Percentiles rank a stretch among this genome's conserved stretches.
phyloP scores from a whole-genome alignment of 2,113 vertebrate species.

The Dolichotis patagonum region DNA sequence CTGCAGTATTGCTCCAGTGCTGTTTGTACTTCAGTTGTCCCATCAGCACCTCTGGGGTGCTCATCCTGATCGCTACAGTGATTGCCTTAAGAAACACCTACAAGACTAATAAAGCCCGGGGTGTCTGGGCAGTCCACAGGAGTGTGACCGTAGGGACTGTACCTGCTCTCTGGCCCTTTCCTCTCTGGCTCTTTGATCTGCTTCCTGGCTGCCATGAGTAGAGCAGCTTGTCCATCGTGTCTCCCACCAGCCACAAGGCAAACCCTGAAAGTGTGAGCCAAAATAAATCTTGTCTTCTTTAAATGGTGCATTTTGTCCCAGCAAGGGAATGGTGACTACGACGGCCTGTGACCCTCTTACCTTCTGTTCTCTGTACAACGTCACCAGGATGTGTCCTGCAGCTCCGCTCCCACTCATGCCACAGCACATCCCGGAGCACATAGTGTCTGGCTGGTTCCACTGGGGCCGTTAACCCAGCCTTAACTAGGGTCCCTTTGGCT shows the following conservation, averaged over 20 bases:
- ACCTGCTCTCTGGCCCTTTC: background rate
- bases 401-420: background rate
- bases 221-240: background rate
- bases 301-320: background rate
- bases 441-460: background rate
- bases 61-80: background rate
- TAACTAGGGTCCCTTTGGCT: background rate
- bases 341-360: background rate
- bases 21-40: background rate
- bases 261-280: background rate
- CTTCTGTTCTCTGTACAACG: background rate
- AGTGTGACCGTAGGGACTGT: background rate
- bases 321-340: background rate
- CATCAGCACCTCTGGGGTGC: background rate
- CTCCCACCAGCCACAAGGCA: background rate
- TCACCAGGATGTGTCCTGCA: background rate
- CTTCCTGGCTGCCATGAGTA: background rate
- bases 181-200: background rate
- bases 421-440: background rate
- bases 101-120: background rate
- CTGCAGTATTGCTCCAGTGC: too few species aligned
- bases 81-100: background rate
- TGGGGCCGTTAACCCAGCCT: background rate
- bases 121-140: background rate
- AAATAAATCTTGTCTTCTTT: background rate